These are phyloP conservation scores for Syngnathus scovelli DNA, from an alignment of 2,113 vertebrate species.

Conservation along the genomic window DNA sequence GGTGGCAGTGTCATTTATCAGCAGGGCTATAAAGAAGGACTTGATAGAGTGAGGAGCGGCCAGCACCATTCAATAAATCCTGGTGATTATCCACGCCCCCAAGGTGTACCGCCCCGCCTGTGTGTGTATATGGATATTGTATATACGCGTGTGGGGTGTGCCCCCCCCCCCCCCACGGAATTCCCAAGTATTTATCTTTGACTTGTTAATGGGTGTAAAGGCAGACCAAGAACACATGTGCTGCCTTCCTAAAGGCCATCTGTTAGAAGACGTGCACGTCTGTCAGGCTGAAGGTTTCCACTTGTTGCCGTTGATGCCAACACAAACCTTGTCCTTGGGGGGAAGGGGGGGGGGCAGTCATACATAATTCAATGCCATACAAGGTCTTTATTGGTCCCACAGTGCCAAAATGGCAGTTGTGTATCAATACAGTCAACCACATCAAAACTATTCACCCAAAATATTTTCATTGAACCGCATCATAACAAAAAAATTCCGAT, in stretches of 20 bases:
- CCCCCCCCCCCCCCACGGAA: neutral
- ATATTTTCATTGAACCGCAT: too few relatives aligned
- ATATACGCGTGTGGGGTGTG: constrained; percentile 20
- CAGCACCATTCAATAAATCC: constrained; percentile 71
- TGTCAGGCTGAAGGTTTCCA: constrained; percentile 34
- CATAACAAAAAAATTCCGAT: too few relatives aligned
- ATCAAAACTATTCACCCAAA: too few relatives aligned
- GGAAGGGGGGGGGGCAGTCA: neutral
- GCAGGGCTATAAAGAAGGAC: constrained; percentile 57
- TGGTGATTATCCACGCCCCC: constrained; percentile 66
- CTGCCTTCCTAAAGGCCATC: constrained; percentile 37
- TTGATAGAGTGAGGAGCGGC: constrained; percentile 65
- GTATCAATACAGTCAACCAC: neutral
- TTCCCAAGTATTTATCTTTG: constrained; percentile 52
- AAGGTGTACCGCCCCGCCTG: constrained; percentile 42
- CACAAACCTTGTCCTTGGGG: constrained; percentile 16
- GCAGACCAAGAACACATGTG: constrained; percentile 15
- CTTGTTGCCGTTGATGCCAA: constrained; percentile 29
- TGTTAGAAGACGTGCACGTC: constrained; percentile 43
- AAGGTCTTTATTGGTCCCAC: neutral
- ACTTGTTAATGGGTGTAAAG: constrained; percentile 45
- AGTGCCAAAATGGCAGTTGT: neutral
- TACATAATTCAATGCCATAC: neutral
- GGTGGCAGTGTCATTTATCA: constrained; percentile 62
- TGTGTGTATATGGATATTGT: constrained; percentile 6